phyloP scores from a whole-genome alignment of 2,797 vertebrate genomes.

The Leptatherina wallacei region DNA sequence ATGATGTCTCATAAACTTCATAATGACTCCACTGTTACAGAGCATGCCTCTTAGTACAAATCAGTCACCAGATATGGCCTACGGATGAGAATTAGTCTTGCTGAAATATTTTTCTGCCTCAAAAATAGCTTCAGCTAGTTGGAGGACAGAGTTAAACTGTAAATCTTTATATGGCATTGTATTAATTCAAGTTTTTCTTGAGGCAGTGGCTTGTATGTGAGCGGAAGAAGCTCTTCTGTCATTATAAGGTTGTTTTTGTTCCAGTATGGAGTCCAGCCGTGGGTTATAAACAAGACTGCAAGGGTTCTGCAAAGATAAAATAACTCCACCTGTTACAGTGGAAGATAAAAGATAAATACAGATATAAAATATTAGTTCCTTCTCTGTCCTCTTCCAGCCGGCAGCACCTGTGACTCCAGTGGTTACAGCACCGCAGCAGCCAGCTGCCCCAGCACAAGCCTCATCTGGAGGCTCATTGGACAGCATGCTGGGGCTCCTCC shows the following conservation, averaged over 20 bases:
- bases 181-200: slow-evolving; percentile 5
- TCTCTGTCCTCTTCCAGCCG: slow-evolving; percentile 65
- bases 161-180: slow-evolving; percentile 16
- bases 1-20: slow-evolving; percentile 4
- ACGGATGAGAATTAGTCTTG: slow-evolving; percentile 39
- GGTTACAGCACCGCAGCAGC: slow-evolving; percentile 66
- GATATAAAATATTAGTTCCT: background rate
- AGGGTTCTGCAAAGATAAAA: background rate
- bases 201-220: slow-evolving; percentile 16
- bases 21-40: slow-evolving; percentile 33
- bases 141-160: slow-evolving; percentile 6
- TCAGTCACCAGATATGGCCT: slow-evolving; percentile 45
- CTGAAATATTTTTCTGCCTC: slow-evolving; percentile 33
- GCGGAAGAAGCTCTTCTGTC: slow-evolving; percentile 19
- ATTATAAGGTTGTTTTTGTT: slow-evolving; percentile 29
- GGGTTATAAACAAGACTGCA: slow-evolving; percentile 38
- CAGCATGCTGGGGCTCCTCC: slow-evolving; percentile 93
- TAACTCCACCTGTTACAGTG: background rate
- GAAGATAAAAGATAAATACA: background rate
- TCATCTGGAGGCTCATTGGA: slow-evolving; percentile 87
- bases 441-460: slow-evolving; percentile 60
- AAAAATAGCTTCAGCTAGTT: slow-evolving; percentile 27
- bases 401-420: slow-evolving; percentile 71
- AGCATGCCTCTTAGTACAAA: slow-evolving; percentile 23
- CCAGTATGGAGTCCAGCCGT: slow-evolving; percentile 32